Conservation (phyloP, 2,797 vertebrate species). For the Odontamblyopus rebecca region DNA sequence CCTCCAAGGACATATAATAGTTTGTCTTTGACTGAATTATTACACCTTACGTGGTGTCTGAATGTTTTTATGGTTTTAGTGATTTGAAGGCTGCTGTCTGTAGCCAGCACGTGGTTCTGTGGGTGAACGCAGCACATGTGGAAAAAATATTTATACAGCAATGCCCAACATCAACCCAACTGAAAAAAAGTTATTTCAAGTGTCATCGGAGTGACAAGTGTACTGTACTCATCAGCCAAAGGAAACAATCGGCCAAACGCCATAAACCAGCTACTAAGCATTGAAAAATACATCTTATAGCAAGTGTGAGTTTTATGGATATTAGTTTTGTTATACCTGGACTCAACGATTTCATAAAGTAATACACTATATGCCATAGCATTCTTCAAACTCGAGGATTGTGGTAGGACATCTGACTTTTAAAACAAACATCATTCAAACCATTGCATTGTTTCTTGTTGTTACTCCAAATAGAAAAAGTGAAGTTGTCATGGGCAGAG, state of each 20-base stretch:
- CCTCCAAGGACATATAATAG: not conserved
- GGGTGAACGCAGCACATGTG: conserved; percentile 41
- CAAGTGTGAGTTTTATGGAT: not conserved
- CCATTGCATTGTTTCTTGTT: not conserved
- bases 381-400: not conserved
- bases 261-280: not conserved
- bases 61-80: conserved; percentile 7
- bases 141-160: conserved; percentile 35
- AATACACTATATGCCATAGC: not conserved
- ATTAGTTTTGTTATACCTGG: not conserved
- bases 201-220: conserved; percentile 12
- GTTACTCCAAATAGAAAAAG: not conserved
- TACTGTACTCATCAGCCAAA: conserved; percentile 8
- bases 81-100: conserved; percentile 13
- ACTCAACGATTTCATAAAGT: not conserved
- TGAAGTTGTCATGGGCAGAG: not conserved
- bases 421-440: not conserved
- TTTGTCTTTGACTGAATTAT: not conserved
- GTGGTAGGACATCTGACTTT: not conserved
- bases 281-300: not conserved
- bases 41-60: not conserved
- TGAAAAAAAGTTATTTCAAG: conserved; percentile 31
- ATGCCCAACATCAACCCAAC: conserved; percentile 23
- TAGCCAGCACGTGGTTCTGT: conserved; percentile 29
- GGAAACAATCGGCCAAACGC: not conserved